Evolutionary conservation across 2,888 invertebrate species (phyloP), one percentile per base, ranked within the genome.

Genomic region (Tenthredo notha): DNA sequence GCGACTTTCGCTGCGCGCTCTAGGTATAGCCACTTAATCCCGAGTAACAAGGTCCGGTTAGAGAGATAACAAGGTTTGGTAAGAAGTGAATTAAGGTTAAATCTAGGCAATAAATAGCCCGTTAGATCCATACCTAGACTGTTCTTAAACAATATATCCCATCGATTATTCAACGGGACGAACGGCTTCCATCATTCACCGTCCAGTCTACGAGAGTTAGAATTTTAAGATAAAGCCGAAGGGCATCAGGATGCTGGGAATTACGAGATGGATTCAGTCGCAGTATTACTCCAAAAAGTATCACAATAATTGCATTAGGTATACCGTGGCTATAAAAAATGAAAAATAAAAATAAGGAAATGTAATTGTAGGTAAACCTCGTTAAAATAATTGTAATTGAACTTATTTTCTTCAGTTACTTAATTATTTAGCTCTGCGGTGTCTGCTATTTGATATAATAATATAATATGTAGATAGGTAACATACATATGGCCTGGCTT

Each of bases 41-140:
- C 47, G n/a, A 75, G 43, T 75, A 75, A 75, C 47, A 37, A 75
- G 75, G 75, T 75, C 75, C 75, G 47, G 75, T 47, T 47, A 47
- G 75, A 47, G 29, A 75, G 75, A 75, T 75, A 47, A 37, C 75
- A 47, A 47, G 29, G 47, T 29, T 75, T 37, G 18, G 70, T n/a
- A 75, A 43, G 75, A 37, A 75, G 47, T 47, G 75, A 75, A 47
- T 75, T 75, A 75, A 47, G 43, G 12, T 29, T 47, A 75, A 47
- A 47, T 43, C 75, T 21, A 43, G 47, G 47, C 37, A 47, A 75
- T 47, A 75, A 75, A 75, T 75, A 47, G 25, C 43, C 5, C 21
- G n/a, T 75, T 75, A 75, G 37, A 75, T 75, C 47, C 47, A 75
- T 37, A 47, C 25, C 9, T 18, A 33, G 7, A 29, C 37, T 70